Evolutionary conservation across 2,113 vertebrate species (phyloP), one percentile per base, ranked within the genome.

Genomic region (Uria aalge): DNA sequence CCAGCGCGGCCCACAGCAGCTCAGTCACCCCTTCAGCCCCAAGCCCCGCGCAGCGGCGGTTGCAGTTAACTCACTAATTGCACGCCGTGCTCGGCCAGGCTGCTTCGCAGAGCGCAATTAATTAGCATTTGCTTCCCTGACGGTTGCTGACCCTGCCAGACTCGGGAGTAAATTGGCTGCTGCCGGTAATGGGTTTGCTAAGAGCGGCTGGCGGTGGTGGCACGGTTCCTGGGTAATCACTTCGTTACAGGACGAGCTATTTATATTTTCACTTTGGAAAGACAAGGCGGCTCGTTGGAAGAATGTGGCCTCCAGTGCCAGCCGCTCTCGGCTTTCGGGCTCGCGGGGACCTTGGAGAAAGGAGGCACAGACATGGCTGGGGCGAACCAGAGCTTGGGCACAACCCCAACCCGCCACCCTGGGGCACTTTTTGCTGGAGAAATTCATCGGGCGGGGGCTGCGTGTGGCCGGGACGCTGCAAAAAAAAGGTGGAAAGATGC

Each of bases 131-230:
- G 30, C 59, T 83, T 86, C 67, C 91, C 91, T 73, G 90, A 7
- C 11, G 29, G 23, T 15, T 41, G 52, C 92, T 94, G 94, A 69
- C 91, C 94, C 92, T 84, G 92, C 83, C 88, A 53, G 94, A 34
- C 34, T 8, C 3, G 1, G 84, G 69, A 60, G 69, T 60, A 53
- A 84, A 81, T 89, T 69, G 92, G 92, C 90, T 66, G 92, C 92
- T 29, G 63, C 8, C 59, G 79, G 88, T 40, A n/a, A 66, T 23
- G 88, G 73, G 21, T 77, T 77, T 80, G 80, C 89, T 73, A 6
- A 2, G 22, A 52, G 89, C 4, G 59, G 73, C 62, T 21, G 5
- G 84, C 0, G 4, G 79, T 20, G 57, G 88, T 45, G 83, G 83
- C 95, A 32, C 60, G 2, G 72, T 87, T 84, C 87, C 90, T 50